phyloP scores from a whole-genome alignment of 1,140 invertebrate genomes.

The Ceratoteleas bidentatus region DNA sequence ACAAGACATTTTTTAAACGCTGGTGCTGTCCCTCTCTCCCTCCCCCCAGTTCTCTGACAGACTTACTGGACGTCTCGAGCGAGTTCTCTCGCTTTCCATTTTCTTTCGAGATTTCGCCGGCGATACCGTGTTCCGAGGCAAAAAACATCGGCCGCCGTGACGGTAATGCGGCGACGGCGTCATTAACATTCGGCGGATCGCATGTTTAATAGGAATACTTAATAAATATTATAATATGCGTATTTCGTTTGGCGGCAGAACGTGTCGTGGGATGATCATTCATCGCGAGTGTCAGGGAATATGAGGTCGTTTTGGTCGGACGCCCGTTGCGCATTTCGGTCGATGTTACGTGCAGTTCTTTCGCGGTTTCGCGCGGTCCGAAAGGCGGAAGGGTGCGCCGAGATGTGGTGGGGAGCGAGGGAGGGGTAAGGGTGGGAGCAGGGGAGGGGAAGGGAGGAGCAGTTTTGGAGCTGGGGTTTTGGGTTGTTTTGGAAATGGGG shows the following conservation, averaged over 20 bases:
- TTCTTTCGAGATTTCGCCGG: constrained; percentile 46
- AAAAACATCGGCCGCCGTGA: constrained; percentile 12
- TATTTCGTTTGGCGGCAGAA: constrained; percentile 53
- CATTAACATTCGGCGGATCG: constrained; percentile 44
- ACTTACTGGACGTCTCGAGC: too few relatives aligned
- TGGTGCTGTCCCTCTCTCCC: too few relatives aligned
- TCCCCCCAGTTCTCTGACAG: too few relatives aligned
- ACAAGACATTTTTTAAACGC: too few relatives aligned
- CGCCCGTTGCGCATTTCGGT: constrained; percentile 64
- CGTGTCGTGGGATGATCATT: constrained; percentile 59
- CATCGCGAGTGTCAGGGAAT: constrained; percentile 60
- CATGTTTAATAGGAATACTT: constrained; percentile 63
- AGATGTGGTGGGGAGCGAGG: too few relatives aligned
- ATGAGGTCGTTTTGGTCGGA: constrained; percentile 60
- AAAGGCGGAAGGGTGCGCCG: too few relatives aligned
- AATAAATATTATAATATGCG: constrained; percentile 64
- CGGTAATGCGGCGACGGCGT: constrained; percentile 4
- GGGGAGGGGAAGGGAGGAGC: too few relatives aligned
- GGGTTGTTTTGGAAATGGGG: too few relatives aligned
- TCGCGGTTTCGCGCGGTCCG: constrained; percentile 5
- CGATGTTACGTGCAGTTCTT: constrained; percentile 52
- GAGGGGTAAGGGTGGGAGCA: too few relatives aligned
- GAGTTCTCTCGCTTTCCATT: constrained; percentile 51
- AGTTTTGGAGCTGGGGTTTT: too few relatives aligned
- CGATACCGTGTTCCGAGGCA: constrained; percentile 26